These are phyloP conservation scores for Neotoma lepida DNA, from an alignment of 2,113 vertebrate species.

Conservation along the genomic window DNA sequence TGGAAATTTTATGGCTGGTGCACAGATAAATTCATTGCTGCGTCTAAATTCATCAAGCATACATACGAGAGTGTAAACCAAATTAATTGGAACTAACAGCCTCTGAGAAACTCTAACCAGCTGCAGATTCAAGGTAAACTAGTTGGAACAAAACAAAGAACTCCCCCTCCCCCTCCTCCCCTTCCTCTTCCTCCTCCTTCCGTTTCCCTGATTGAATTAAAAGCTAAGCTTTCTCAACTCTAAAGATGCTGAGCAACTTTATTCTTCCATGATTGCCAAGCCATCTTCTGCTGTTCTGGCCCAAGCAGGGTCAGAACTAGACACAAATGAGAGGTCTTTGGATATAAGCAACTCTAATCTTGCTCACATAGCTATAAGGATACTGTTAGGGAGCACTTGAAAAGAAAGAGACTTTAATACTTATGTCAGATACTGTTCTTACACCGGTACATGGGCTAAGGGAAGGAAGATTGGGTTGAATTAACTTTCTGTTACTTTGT, in stretches of 20 bases:
- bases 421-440: not conserved
- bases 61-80: conserved; percentile 65
- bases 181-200: conserved; percentile 5
- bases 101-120: conserved; percentile 63
- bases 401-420: not conserved
- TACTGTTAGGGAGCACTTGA: not conserved
- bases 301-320: not conserved
- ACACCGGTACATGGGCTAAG: not conserved
- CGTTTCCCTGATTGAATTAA: conserved; percentile 52
- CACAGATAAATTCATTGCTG: conserved; percentile 81
- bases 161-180: not conserved
- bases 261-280: not conserved
- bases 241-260: conserved; percentile 35
- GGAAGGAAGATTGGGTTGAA: not conserved
- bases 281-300: not conserved
- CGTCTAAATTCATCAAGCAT: conserved; percentile 76
- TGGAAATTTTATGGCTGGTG: conserved; percentile 82
- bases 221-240: conserved; percentile 23
- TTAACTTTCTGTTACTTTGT: conserved; percentile 2
- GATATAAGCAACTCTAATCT: not conserved
- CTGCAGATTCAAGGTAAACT: conserved; percentile 70
- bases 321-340: not conserved
- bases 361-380: not conserved
- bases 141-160: conserved; percentile 67
- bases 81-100: conserved; percentile 80